Conservation (phyloP, 1,140 invertebrate species). For the Atta texana region DNA sequence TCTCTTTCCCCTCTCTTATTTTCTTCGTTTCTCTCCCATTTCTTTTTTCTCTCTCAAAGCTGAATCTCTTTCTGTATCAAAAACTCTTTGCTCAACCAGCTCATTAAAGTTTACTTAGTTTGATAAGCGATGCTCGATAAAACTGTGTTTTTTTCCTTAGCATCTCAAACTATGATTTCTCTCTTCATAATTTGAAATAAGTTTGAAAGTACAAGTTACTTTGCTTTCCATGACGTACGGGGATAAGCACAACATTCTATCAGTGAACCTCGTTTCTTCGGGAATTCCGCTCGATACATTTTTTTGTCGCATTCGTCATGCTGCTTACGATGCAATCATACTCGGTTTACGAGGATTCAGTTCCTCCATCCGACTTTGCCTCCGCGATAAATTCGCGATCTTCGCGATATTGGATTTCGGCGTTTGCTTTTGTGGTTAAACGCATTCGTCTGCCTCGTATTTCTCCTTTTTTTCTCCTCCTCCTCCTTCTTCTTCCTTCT, state of each 20-base stretch:
- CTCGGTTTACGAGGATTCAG: conserved; percentile 42
- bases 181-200: conserved; percentile 45
- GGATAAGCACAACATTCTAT: conserved; percentile 12
- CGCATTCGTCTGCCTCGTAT: conserved; percentile 16
- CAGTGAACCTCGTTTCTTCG: conserved; percentile 23
- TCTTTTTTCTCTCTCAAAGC: not conserved
- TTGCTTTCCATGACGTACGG: conserved; percentile 16
- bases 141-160: conserved; percentile 41
- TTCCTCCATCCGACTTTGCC: not conserved
- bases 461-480: not conserved
- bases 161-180: not conserved
- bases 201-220: conserved; percentile 52
- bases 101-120: conserved; percentile 52
- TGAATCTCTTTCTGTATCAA: conserved; percentile 43
- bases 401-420: conserved; percentile 45
- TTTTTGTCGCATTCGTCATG: not conserved
- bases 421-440: conserved; percentile 52
- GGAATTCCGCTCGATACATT: not conserved
- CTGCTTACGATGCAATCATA: conserved; percentile 38
- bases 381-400: conserved; percentile 48
- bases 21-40: no score
- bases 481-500: not conserved
- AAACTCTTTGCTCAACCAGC: conserved; percentile 23
- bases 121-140: conserved; percentile 63
- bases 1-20: no score